phyloP scores from a whole-genome alignment of 2,888 invertebrate genomes.

The Odontothrips loti region DNA sequence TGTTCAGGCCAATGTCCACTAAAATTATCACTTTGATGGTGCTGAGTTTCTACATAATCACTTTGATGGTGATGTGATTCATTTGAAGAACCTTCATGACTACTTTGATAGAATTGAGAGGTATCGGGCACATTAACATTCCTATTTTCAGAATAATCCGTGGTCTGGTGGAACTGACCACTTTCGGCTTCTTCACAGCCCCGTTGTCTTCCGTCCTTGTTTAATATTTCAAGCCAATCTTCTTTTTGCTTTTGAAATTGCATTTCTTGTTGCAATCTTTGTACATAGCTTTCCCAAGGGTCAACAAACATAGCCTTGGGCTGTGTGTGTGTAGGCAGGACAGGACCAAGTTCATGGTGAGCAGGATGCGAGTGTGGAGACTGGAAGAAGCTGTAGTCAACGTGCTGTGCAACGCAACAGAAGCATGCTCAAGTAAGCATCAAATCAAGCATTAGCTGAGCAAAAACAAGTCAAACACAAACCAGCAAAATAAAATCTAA shows the following conservation, averaged over 20 bases:
- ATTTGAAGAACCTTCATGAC: not conserved
- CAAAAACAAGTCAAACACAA: slow-evolving; percentile 14
- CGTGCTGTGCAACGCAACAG: slow-evolving; percentile 24
- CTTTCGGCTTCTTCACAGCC: not conserved
- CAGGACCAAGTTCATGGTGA: not conserved
- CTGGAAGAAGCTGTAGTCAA: slow-evolving; percentile 22
- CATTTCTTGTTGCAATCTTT: slow-evolving; percentile 28
- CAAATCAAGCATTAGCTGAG: slow-evolving; percentile 14
- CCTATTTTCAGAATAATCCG: not conserved
- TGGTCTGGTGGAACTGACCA: not conserved
- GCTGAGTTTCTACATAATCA: not conserved
- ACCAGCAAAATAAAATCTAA: not conserved
- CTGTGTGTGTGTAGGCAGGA: not conserved
- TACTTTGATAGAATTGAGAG: not conserved
- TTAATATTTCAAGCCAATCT: slow-evolving; percentile 22
- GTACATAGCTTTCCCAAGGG: slow-evolving; percentile 70
- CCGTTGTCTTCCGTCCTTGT: slow-evolving; percentile 21
- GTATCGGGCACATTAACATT: not conserved
- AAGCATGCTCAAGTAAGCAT: slow-evolving; percentile 26
- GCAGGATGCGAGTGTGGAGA: slow-evolving; percentile 12
- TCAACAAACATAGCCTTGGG: slow-evolving; percentile 51
- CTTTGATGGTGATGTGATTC: not conserved
- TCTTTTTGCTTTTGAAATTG: slow-evolving; percentile 20
- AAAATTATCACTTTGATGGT: slow-evolving; percentile 24
- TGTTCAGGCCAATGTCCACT: not conserved